Base-by-base conservation (phyloP, 1,140 invertebrate species). In the Pogonognathellus flavescens region DNA sequence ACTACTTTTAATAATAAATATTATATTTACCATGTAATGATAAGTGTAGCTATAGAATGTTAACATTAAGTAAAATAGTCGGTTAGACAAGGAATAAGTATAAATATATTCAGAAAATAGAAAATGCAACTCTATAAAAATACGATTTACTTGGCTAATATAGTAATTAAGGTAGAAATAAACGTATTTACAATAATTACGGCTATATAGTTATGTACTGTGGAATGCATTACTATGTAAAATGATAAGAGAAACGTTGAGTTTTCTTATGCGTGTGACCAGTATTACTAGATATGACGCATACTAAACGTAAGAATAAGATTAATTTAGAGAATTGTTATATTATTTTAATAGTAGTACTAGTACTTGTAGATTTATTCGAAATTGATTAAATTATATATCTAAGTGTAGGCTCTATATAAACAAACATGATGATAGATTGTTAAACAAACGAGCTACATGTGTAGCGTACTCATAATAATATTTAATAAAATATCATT, bases 391-490 rank as follows among this genome's bases (percentile, higher is more conserved):
- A 55, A 8, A 53, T 59, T 16, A 59, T 59, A 6, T n/a, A 41
- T 6, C 31, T 59, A 59, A 59, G 55, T 16, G 6, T 41, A 41
- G 49, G 25, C 8, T 81, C 16, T 25, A 52, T 76, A 25, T 22
- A 66, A 20, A 83, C 50, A 66, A 66, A 82, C 31, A n/a, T 82
- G 55, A 59, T 59, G 80, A 53, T 57, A 25, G 16, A 81, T 41
- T 59, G 18, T 57, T 57, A 57, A 16, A 80, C 8, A 50, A 14
- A 25, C 18, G 53, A 55, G 22, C 80, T 82, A 82, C 25, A 52
- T 82, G 55, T 59, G 22, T 82, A 82, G 25, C 8, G 50, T 82
- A 55, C 55, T 82, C 80, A 59, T 82, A 82, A 53, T 76, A 60
- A 22, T n/a, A n/a, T n/a, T n/a, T n/a, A n/a, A n/a, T 41, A 41